A percentile compares a stretch with the other conserved stretches of the same genome.
Evolutionary conservation across 2,888 invertebrate species (phyloP).

Genomic region (Arge pagana): DNA sequence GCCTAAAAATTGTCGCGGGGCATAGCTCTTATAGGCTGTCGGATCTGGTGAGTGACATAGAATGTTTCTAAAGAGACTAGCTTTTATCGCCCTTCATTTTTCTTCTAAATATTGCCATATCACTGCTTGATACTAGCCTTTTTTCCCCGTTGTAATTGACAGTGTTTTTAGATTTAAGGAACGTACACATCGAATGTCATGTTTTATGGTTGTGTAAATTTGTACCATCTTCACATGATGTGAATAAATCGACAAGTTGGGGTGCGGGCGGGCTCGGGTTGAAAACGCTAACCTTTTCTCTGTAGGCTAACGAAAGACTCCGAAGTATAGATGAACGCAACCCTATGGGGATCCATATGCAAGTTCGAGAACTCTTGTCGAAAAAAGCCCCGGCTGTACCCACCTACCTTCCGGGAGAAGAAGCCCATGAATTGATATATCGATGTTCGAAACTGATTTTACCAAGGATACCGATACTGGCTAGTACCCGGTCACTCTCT

Average conservation of each 20-base stretch:
- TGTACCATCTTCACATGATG: constrained; percentile 20
- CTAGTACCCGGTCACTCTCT: no score
- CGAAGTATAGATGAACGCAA: not conserved
- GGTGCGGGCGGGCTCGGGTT: constrained; percentile 25
- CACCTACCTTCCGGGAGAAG: no score
- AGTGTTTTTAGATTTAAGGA: constrained; percentile 2
- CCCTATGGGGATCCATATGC: not conserved
- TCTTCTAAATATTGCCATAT: constrained; percentile 21
- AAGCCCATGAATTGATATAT: no score
- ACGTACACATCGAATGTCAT: not conserved
- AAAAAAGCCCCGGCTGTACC: no score
- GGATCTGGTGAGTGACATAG: constrained; percentile 12
- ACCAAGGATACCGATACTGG: no score
- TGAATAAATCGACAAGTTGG: constrained; percentile 35
- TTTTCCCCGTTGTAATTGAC: constrained; percentile 6
- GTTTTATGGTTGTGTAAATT: constrained; percentile 1
- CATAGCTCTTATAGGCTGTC: constrained; percentile 11
- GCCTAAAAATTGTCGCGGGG: constrained; percentile 9
- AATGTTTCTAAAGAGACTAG: constrained; percentile 12
- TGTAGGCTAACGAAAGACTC: constrained; percentile 23
- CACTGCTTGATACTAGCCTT: constrained; percentile 11
- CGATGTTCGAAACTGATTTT: no score
- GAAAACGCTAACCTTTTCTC: constrained; percentile 30
- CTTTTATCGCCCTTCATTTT: constrained; percentile 27
- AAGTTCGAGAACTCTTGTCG: no score